phyloP scores from a whole-genome alignment of 1,140 invertebrate species.

The Mylabris phalerata region DNA sequence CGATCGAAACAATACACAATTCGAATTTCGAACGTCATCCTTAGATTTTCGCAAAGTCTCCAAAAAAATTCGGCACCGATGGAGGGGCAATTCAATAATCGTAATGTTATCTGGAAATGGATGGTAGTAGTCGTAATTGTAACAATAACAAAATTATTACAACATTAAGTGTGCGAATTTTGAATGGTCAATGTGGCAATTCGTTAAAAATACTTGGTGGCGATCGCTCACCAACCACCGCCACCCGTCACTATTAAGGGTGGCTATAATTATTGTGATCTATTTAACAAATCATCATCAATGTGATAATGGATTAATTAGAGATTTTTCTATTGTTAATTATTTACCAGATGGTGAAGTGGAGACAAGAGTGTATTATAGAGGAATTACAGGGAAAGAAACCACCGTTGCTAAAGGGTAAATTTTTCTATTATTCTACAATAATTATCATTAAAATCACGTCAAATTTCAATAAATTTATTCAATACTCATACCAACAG shows the following conservation, averaged over 20 bases:
- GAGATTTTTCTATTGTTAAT: constrained; percentile 54
- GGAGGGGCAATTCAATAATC: too few species aligned
- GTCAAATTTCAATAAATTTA: too few species aligned
- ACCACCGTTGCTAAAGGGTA: constrained; percentile 51
- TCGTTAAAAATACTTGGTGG: too few species aligned
- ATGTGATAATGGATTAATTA: constrained; percentile 21
- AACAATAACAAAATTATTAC: too few species aligned
- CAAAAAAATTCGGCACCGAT: background rate
- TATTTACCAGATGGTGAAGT: constrained; percentile 54
- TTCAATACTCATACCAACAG: too few species aligned
- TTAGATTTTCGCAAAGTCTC: background rate
- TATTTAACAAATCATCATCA: background rate
- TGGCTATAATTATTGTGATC: background rate
- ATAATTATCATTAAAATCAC: background rate
- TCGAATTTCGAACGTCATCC: background rate
- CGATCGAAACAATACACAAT: background rate
- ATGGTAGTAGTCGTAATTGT: too few species aligned
- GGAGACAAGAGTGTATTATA: constrained; percentile 53
- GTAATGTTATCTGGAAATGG: too few species aligned
- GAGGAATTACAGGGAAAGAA: constrained; percentile 57
- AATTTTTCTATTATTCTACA: constrained; percentile 23
- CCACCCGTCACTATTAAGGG: background rate
- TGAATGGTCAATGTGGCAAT: too few species aligned
- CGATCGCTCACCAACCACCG: background rate
- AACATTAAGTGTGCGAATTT: too few species aligned